Evolutionary conservation across 1,140 invertebrate species (phyloP).

Genomic region (Drosophila albomicans): DNA sequence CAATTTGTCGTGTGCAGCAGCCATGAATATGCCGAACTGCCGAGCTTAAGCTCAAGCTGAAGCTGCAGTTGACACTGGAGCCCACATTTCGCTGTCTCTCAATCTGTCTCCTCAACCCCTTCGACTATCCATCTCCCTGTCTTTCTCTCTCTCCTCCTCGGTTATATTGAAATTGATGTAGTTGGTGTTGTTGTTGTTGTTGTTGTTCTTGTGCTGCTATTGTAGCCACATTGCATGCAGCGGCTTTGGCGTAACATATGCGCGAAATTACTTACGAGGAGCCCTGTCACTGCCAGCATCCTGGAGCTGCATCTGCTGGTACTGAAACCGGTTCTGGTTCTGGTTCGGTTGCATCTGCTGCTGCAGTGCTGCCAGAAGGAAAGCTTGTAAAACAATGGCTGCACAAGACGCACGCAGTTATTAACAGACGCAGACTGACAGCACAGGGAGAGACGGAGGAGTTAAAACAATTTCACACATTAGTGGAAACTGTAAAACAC

Average conservation of each 20-base stretch:
- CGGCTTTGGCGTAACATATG: conserved; percentile 65
- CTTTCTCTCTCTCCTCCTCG: not conserved
- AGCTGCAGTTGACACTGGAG: conserved; percentile 43
- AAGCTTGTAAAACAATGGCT: conserved; percentile 65
- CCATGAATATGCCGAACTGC: conserved; percentile 76
- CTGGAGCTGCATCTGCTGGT: conserved; percentile 40
- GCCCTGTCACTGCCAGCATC: conserved; percentile 66
- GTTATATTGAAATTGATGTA: conserved; percentile 41
- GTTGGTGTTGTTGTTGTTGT: conserved; percentile 21
- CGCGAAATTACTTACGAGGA: conserved; percentile 76
- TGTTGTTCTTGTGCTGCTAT: not conserved
- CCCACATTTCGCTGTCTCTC: conserved; percentile 45
- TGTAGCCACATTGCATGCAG: conserved; percentile 25
- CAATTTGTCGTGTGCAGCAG: conserved; percentile 81
- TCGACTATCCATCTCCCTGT: not conserved
- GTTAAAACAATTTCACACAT: conserved; percentile 66
- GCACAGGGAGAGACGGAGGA: not conserved
- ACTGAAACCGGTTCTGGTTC: conserved; percentile 19
- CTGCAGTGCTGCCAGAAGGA: conserved; percentile 18
- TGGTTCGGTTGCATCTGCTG: conserved; percentile 15
- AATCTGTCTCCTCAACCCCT: conserved; percentile 11
- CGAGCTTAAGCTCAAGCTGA: conserved; percentile 57
- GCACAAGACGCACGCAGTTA: conserved; percentile 65
- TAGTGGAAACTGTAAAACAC: conserved; percentile 41
- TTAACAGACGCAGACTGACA: conserved; percentile 45